Conservation (phyloP, 2,888 invertebrate genomes). For the Crocallis elinguaria region DNA sequence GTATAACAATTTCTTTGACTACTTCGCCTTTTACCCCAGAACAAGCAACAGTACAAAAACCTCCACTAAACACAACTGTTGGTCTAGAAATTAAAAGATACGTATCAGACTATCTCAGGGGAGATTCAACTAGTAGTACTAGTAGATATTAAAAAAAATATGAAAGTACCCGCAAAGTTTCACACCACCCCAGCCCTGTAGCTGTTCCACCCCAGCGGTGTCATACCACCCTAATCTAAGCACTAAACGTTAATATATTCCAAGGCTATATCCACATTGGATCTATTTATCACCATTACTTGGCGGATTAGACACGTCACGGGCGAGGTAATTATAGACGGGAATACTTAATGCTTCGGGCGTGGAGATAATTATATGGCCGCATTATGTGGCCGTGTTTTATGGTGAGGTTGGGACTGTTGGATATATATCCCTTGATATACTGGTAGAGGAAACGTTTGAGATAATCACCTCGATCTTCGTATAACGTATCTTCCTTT, state of each 20-base stretch:
- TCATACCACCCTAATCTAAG: slow-evolving; percentile 25
- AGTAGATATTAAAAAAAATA: no score
- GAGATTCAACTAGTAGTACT: no score
- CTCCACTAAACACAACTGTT: no score
- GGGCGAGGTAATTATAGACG: slow-evolving; percentile 72
- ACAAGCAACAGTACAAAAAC: no score
- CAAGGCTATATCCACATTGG: slow-evolving; percentile 60
- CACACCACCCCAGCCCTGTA: neutral
- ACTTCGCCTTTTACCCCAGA: no score
- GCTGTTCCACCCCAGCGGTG: neutral
- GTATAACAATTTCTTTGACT: no score
- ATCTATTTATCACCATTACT: slow-evolving; percentile 81
- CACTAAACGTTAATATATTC: slow-evolving; percentile 62
- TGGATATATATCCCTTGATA: neutral
- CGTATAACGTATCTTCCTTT: no score
- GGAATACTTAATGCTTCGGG: slow-evolving; percentile 68
- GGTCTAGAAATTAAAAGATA: no score
- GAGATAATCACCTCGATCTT: no score
- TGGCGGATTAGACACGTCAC: slow-evolving; percentile 72
- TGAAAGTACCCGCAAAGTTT: neutral
- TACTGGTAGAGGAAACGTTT: no score
- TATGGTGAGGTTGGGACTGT: neutral
- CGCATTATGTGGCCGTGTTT: slow-evolving; percentile 35
- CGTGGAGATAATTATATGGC: slow-evolving; percentile 62
- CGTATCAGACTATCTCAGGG: no score